Percentiles rank a stretch among this genome's conserved stretches.
Evolutionary conservation across 2,888 invertebrate species (phyloP).

Genomic region (Euphydryas editha): DNA sequence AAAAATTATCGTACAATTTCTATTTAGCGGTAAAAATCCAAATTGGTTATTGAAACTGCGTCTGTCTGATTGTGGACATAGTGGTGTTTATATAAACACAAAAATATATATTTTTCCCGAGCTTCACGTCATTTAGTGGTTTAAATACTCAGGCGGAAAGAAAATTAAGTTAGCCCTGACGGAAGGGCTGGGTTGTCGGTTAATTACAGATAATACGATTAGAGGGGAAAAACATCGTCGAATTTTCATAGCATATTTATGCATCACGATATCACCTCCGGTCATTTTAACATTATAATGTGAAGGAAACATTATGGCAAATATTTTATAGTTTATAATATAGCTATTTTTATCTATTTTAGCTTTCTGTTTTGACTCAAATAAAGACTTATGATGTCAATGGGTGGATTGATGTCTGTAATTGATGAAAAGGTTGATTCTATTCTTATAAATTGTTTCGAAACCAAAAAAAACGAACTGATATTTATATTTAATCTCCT

Average conservation of each 20-base stretch:
- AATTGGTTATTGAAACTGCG: neutral
- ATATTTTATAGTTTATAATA: too few relatives aligned
- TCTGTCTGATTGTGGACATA: neutral
- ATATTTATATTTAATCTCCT: too few relatives aligned
- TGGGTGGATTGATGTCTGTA: too few relatives aligned
- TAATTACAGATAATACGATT: constrained; percentile 11
- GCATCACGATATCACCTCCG: neutral
- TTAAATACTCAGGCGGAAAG: constrained; percentile 6
- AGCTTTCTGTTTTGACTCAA: too few relatives aligned
- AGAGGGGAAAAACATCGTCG: constrained; percentile 3
- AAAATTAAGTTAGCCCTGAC: constrained; percentile 10
- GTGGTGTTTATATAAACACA: neutral
- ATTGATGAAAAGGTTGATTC: too few relatives aligned
- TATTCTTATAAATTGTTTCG: too few relatives aligned
- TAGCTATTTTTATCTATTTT: too few relatives aligned
- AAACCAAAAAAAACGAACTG: too few relatives aligned
- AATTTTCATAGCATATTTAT: constrained; percentile 7
- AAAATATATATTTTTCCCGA: neutral
- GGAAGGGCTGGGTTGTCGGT: constrained; percentile 11
- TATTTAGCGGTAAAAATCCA: neutral
- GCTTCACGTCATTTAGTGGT: constrained; percentile 1
- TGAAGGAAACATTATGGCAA: neutral
- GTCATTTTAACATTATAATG: neutral
- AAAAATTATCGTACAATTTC: too few relatives aligned
- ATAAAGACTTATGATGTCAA: too few relatives aligned